Evolutionary conservation across 2,113 vertebrate genomes (phyloP), one percentile per base, ranked within the genome.

Genomic region (Callorhinus ursinus): DNA sequence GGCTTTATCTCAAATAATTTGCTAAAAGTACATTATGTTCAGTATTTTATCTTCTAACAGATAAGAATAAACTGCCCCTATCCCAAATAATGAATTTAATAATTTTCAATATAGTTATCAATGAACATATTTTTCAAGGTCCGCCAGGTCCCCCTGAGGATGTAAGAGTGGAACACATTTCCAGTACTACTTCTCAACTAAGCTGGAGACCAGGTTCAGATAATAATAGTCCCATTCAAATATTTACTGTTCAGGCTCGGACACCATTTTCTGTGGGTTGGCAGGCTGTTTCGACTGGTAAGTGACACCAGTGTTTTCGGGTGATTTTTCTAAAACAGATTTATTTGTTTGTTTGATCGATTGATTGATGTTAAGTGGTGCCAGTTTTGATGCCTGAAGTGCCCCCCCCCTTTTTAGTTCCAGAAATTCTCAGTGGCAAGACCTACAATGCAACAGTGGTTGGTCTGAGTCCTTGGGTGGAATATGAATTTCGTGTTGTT

Each of bases 181-280:
- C 99, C 94, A 99, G 99, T 98, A 99, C 99, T 63, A 99, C 99
- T 86, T 99, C 99, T 53, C 98, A 99, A 88, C 98, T 99, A 69
- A 99, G 99, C 97, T 99, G 99, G 99, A 99, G 99, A 98, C 98
- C 99, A 36, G 99, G 99, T 92, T 98, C 98, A 81, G 99, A 99
- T 98, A 99, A 99, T 97, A 99, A 99, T 98, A 99, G 99, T 97
- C 99, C 99, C 98, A 99, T 99, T 98, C 99, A 99, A 28, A 99
- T 99, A 88, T 99, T 99, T 98, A 99, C 98, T 2, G 96, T 99
- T 95, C 99, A 99, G 98, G 99, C 98, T 49, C 99, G 99, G 95
- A 99, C 99, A 81, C 99, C 99, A 3, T 99, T 99, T 98, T 99
- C 99, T n/a, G 99, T 99, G 95, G 99, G 99, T 96, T 99, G 99